Evolutionary conservation across 2,113 vertebrate genomes (phyloP).

Genomic region (Phalacrocorax aristotelis): DNA sequence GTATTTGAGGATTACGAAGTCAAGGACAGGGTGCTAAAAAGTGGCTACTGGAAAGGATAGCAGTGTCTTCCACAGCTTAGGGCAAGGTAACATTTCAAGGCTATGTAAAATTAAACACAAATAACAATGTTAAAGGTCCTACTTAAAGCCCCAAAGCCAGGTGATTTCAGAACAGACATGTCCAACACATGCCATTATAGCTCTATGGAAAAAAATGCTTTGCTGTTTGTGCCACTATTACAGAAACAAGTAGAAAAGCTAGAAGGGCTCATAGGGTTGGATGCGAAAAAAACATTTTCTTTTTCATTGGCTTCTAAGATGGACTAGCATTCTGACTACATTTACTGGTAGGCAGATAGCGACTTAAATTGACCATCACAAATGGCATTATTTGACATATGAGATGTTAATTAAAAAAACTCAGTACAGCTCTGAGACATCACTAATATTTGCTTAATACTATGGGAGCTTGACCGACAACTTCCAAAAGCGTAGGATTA

Average conservation of each 20-base stretch:
- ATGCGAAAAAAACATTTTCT: not conserved
- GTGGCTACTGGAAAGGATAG: constrained; percentile 38
- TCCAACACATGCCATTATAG: not conserved
- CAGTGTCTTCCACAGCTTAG: constrained; percentile 35
- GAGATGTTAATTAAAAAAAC: not conserved
- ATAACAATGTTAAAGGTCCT: constrained; percentile 45
- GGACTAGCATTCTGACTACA: not conserved
- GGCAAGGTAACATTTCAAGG: constrained; percentile 41
- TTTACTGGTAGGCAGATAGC: not conserved
- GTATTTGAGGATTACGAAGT: constrained; percentile 47
- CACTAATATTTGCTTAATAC: not conserved
- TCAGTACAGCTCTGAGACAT: not conserved
- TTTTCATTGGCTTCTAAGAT: not conserved
- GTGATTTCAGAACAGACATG: constrained; percentile 17
- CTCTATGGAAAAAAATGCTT: not conserved
- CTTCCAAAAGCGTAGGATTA: not conserved
- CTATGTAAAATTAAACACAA: constrained; percentile 60
- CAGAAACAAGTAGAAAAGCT: not conserved
- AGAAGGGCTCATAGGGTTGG: not conserved
- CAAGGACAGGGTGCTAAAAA: constrained; percentile 62
- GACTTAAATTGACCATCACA: not conserved
- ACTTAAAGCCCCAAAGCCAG: constrained; percentile 32
- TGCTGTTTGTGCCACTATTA: not conserved
- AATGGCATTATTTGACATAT: not conserved
- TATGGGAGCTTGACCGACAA: not conserved